These are phyloP conservation scores for Euwallacea similis DNA, from an alignment of 1,140 invertebrate genomes.

Conservation along the genomic window DNA sequence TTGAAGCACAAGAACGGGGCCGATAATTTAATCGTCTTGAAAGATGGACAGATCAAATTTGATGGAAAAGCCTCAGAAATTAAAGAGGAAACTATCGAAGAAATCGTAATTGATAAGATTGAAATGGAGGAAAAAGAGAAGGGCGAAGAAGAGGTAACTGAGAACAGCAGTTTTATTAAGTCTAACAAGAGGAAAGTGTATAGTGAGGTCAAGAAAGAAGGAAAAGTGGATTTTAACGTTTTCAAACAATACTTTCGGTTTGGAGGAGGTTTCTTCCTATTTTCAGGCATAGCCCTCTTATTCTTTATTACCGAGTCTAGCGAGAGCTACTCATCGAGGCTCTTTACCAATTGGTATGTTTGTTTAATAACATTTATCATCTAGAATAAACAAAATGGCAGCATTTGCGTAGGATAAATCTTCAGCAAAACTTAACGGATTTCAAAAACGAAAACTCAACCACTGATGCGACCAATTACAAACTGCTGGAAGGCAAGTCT, in stretches of 20 bases:
- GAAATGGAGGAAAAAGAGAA: constrained; percentile 15
- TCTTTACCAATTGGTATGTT: constrained; percentile 45
- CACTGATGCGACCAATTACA: not conserved
- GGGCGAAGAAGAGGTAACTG: constrained; percentile 20
- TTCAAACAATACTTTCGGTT: constrained; percentile 42
- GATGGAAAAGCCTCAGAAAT: constrained; percentile 28
- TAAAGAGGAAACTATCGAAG: constrained; percentile 34
- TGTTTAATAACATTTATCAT: not conserved
- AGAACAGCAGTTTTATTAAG: constrained; percentile 27
- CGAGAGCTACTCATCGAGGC: constrained; percentile 39
- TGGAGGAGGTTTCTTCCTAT: constrained; percentile 41
- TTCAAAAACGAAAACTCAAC: constrained; percentile 16
- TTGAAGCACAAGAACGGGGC: constrained; percentile 39
- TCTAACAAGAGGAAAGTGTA: constrained; percentile 34
- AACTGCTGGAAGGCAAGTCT: constrained; percentile 14
- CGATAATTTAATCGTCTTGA: constrained; percentile 39
- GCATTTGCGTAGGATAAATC: constrained; percentile 33
- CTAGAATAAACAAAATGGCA: not conserved
- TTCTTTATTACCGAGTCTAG: constrained; percentile 27
- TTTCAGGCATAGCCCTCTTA: constrained; percentile 21
- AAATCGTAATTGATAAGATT: constrained; percentile 22
- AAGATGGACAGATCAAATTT: constrained; percentile 35
- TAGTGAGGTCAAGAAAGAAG: constrained; percentile 42
- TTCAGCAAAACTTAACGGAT: constrained; percentile 35
- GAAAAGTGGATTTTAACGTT: constrained; percentile 38